These are phyloP conservation scores for Spisula subtruncata DNA, from an alignment of 2,888 invertebrate species.

Conservation along the genomic window DNA sequence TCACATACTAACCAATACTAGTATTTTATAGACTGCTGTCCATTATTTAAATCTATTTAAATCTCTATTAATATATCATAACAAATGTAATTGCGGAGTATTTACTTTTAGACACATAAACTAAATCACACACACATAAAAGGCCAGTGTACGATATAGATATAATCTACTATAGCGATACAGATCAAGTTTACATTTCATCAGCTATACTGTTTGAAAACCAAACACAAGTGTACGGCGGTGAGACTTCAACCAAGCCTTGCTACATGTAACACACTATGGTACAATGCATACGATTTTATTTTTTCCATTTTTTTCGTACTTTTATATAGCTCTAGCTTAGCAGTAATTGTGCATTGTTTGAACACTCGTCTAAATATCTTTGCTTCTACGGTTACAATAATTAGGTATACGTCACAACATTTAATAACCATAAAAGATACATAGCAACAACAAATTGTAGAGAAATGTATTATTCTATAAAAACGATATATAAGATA, in stretches of 20 bases:
- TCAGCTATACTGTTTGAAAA: slow-evolving; percentile 10
- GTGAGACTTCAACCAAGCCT: slow-evolving; percentile 20
- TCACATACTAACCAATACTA: background rate
- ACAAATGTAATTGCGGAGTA: background rate
- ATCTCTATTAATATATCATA: background rate
- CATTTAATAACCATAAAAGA: slow-evolving; percentile 22
- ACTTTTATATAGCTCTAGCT: background rate
- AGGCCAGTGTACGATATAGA: slow-evolving; percentile 13
- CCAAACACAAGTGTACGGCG: background rate
- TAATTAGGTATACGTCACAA: slow-evolving; percentile 14
- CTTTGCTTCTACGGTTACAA: slow-evolving; percentile 17
- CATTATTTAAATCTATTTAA: background rate
- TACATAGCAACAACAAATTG: slow-evolving; percentile 17
- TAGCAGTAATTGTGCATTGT: slow-evolving; percentile 24
- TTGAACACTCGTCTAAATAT: slow-evolving; percentile 22
- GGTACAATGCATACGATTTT: background rate
- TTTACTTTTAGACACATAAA: background rate
- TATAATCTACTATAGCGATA: slow-evolving; percentile 1
- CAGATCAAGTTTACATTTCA: background rate
- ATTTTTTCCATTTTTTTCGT: background rate
- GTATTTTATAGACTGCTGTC: background rate
- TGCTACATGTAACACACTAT: background rate
- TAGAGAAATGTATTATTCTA: slow-evolving; percentile 25
- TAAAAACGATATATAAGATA: background rate
- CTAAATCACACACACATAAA: background rate